These are phyloP conservation scores for Typhlichthys eigenmanni DNA, from an alignment of 2,797 vertebrate species.

Conservation along the genomic window DNA sequence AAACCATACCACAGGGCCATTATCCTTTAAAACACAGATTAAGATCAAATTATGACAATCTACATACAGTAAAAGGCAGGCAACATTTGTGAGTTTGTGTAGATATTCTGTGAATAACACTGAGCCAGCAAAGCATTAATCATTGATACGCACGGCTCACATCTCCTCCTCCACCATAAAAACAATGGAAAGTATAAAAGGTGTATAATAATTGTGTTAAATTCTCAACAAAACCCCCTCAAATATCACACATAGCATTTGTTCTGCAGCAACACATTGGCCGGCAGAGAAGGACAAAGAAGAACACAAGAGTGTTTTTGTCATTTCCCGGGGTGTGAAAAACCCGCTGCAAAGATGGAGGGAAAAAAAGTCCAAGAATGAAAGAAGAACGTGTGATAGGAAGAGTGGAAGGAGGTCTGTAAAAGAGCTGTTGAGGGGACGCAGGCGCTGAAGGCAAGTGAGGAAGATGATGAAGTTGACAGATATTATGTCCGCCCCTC, in stretches of 20 bases:
- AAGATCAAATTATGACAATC: too few species aligned
- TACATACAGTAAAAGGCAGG: too few species aligned
- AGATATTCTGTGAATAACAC: background rate
- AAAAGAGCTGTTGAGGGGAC: slow-evolving; percentile 46
- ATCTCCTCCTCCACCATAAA: background rate
- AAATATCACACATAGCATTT: slow-evolving; percentile 15
- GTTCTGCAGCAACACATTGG: slow-evolving; percentile 15
- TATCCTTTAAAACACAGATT: too few species aligned
- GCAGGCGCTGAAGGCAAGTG: slow-evolving; percentile 39
- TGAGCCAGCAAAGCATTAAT: slow-evolving; percentile 1
- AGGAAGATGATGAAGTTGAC: slow-evolving; percentile 60
- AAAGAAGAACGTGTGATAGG: slow-evolving; percentile 47
- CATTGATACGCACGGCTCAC: background rate
- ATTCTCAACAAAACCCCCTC: slow-evolving; percentile 4
- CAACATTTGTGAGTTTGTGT: slow-evolving; percentile 6
- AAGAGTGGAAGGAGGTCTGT: slow-evolving; percentile 45
- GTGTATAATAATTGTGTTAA: slow-evolving; percentile 3
- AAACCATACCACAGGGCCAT: too few species aligned
- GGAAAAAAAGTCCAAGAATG: slow-evolving; percentile 9
- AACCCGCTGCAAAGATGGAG: slow-evolving; percentile 15
- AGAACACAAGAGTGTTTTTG: slow-evolving; percentile 24
- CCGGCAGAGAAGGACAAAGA: slow-evolving; percentile 25
- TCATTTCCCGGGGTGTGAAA: slow-evolving; percentile 37
- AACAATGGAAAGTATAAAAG: background rate
- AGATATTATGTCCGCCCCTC: slow-evolving; percentile 62